phyloP scores from a whole-genome alignment of 1,140 invertebrate genomes.

The Pseudomyrmex flavicornis region DNA sequence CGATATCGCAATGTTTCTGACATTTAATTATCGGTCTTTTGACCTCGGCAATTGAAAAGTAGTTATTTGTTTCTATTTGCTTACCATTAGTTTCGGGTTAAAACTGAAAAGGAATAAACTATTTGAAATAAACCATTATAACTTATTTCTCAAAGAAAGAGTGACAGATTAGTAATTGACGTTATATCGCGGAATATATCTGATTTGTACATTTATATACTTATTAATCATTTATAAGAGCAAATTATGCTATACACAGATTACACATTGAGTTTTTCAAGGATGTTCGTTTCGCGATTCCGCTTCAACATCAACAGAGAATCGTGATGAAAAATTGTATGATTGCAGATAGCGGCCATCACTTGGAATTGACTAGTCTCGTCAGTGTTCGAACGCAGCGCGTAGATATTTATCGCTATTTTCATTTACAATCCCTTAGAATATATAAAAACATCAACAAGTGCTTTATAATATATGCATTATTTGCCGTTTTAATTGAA shows the following conservation, averaged over 20 bases:
- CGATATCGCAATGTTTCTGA: conserved; percentile 2
- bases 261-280: background rate
- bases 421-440: conserved; percentile 24
- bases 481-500: background rate
- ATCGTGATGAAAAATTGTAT: conserved; percentile 53
- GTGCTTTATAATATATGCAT: background rate
- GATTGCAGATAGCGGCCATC: conserved; percentile 49
- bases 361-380: conserved; percentile 37
- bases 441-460: background rate
- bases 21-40: conserved; percentile 9
- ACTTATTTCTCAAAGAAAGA: background rate
- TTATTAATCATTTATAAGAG: too few relatives aligned
- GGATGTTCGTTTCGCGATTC: conserved; percentile 19
- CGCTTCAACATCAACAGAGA: conserved; percentile 32
- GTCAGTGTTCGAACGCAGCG: background rate
- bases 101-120: background rate
- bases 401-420: conserved; percentile 28
- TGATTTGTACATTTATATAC: conserved; percentile 3
- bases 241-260: background rate
- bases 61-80: background rate
- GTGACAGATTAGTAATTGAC: background rate
- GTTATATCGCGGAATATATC: background rate
- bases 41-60: conserved; percentile 6
- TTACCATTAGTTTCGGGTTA: background rate
- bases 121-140: conserved; percentile 21